Conservation (phyloP, 1,140 invertebrate species). For the Cephus cinctus region DNA sequence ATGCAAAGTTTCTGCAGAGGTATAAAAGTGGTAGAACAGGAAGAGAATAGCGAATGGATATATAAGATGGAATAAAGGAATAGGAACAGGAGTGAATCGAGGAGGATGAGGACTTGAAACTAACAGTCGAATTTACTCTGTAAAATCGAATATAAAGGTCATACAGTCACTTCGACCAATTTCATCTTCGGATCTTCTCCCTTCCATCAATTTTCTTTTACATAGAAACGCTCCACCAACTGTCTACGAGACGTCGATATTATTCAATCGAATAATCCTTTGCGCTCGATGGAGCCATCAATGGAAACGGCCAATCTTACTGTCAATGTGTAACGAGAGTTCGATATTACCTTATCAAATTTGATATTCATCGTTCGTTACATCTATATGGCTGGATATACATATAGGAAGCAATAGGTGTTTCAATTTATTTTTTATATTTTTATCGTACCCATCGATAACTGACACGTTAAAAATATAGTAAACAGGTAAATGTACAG, state of each 20-base stretch:
- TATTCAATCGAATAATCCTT: constrained; percentile 13
- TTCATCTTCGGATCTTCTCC: neutral
- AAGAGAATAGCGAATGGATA: neutral
- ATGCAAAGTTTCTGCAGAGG: neutral
- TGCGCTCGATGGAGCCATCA: neutral
- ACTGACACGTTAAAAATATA: too few relatives aligned
- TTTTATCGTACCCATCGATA: too few relatives aligned
- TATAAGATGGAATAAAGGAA: neutral
- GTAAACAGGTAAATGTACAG: too few relatives aligned
- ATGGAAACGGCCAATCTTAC: neutral
- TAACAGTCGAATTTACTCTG: constrained; percentile 1
- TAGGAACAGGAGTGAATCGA: constrained; percentile 1
- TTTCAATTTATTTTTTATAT: too few relatives aligned
- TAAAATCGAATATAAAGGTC: neutral
- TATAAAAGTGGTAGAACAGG: neutral
- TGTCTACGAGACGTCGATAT: constrained; percentile 1
- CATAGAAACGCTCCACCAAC: neutral
- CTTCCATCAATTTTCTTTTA: neutral
- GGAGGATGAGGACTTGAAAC: constrained; percentile 1
- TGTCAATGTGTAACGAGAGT: neutral
- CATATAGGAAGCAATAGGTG: too few relatives aligned
- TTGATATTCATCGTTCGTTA: neutral
- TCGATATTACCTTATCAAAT: neutral
- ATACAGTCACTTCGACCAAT: neutral
- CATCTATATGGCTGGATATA: too few relatives aligned